Percentiles rank a stretch among this genome's conserved stretches.
Conservation (phyloP, 2,113 vertebrate species). For the Psilopsiagon aurifrons region DNA sequence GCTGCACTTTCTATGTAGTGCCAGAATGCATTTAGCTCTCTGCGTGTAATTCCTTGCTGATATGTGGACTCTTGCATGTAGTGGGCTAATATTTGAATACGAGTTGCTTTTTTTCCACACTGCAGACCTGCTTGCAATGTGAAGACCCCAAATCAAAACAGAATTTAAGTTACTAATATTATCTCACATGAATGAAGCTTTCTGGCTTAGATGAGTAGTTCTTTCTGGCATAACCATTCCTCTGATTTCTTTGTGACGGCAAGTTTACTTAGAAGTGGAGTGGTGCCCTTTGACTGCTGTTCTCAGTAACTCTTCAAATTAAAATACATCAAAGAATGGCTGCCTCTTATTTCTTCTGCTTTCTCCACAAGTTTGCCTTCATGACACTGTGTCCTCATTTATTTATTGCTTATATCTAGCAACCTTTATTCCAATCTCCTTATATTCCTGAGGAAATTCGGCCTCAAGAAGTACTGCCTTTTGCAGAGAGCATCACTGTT, state of each 20-base stretch:
- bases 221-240: not conserved
- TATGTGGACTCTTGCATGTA: not conserved
- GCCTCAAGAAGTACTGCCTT: not conserved
- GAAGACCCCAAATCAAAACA: not conserved
- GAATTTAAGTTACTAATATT: not conserved
- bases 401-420: not conserved
- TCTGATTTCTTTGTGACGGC: not conserved
- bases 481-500: not conserved
- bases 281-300: conserved; percentile 14
- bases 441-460: not conserved
- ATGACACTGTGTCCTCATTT: not conserved
- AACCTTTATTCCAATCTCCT: not conserved
- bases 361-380: conserved; percentile 2
- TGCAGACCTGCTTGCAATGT: not conserved
- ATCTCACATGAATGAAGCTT: not conserved
- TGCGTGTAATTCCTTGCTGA: not conserved
- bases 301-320: conserved; percentile 39
- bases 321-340: conserved; percentile 22
- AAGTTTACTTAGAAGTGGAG: not conserved
- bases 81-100: not conserved
- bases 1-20: not conserved
- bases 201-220: not conserved
- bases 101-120: not conserved
- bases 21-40: not conserved
- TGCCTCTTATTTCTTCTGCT: not conserved